These are phyloP conservation scores for Eriocheir sinensis DNA, from an alignment of 1,140 invertebrate genomes.

Conservation along the genomic window DNA sequence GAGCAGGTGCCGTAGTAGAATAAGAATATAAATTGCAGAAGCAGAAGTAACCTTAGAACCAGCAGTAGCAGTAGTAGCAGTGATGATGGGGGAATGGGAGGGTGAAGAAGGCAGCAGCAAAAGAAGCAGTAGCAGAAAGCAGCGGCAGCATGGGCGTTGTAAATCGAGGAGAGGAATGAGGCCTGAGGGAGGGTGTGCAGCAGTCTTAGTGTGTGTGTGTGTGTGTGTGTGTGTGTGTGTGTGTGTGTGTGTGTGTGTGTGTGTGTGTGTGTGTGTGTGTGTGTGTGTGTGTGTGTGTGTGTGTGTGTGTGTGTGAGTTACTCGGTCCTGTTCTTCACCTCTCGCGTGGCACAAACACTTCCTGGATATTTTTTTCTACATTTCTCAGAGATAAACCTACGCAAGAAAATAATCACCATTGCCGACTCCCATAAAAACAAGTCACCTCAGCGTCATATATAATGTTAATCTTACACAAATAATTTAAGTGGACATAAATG, in stretches of 20 bases:
- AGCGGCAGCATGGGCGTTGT: not conserved
- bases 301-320: not conserved
- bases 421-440: not conserved
- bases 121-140: not conserved
- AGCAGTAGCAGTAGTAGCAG: not conserved
- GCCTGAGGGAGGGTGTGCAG: not conserved
- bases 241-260: not conserved
- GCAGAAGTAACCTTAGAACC: not conserved
- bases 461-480: not conserved
- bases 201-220: not conserved
- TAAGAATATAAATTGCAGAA: not conserved
- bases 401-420: too few relatives aligned
- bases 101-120: not conserved
- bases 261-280: not conserved
- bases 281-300: not conserved
- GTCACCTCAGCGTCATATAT: not conserved
- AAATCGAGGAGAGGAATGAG: not conserved
- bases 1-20: not conserved
- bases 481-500: slow-evolving; percentile 26
- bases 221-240: not conserved
- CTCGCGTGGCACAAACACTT: too few relatives aligned
- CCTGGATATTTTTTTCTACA: not conserved
- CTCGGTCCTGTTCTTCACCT: not conserved
- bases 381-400: too few relatives aligned
- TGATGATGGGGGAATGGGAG: not conserved